Base-by-base conservation (phyloP, 1,140 invertebrate species). In the Lucilia cuprina region DNA sequence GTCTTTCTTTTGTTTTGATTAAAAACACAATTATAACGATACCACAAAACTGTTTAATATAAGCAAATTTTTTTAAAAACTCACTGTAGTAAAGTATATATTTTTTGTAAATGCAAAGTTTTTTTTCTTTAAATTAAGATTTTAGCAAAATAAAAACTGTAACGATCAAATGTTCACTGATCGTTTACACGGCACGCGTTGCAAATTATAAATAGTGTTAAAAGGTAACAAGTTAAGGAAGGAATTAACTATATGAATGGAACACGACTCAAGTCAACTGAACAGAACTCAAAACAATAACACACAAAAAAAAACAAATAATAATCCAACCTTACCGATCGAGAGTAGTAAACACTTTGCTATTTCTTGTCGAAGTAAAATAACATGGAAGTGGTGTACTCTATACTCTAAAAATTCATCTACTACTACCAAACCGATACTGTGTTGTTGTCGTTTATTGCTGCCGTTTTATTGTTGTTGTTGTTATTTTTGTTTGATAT, bases 281-380 rank as follows among this genome's bases (percentile, higher is more conserved):
- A 41, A 41, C 41, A 3, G 41, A 41, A 41, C 41, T 49, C 50
- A 55, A 55, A 17, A 82, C 19, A 14, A 30, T 55, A 55, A 55
- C 2, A 82, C 7, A 75, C 30, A 50, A 82, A 47, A 80, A 65
- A 49, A n/a, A 13, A 19, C 65, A 55, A 82, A 84, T 49, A 82
- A 84, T 49, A 35, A 74, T 35, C n/a, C 85, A 85, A 85, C 85
- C 85, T 80, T 74, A 83, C 83, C 82, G 83, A 83, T 85, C 85
- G 85, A 84, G 74, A 47, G 85, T 74, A 83, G 30, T 82, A 83
- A 85, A 84, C 83, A 85, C 85, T 85, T 85, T 85, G 82, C 35
- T 77, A 77, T 83, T 80, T 85, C 82, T 85, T 83, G 47, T 75
- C 80, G 34, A 84, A 84, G 60, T 30, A 84, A 82, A 84, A 41